A percentile compares a stretch with the other conserved stretches of the same genome.
Conservation (phyloP, 2,113 vertebrate species). For the Burhinus oedicnemus region DNA sequence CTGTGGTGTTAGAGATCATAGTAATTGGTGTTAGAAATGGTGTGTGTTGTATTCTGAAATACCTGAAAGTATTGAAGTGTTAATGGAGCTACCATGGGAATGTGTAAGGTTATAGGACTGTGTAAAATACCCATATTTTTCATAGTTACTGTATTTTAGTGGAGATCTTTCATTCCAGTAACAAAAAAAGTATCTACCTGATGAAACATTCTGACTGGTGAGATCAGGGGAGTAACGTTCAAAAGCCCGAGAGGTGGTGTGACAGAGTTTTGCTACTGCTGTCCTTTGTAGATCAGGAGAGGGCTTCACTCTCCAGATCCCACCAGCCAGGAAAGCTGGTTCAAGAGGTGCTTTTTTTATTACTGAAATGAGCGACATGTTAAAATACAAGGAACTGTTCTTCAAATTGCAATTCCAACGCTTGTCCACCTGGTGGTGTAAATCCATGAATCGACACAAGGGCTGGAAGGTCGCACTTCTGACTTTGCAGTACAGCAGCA, state of each 20-base stretch:
- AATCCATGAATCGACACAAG: rapidly evolving
- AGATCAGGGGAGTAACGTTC: not conserved
- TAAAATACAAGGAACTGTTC: rapidly evolving
- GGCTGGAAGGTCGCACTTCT: not conserved
- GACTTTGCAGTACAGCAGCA: not conserved
- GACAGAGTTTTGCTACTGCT: not conserved
- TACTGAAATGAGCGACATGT: rapidly evolving
- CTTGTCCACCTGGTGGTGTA: not conserved
- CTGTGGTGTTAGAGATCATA: not conserved
- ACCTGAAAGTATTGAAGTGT: not conserved
- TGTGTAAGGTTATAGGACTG: rapidly evolving
- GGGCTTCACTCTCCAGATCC: not conserved
- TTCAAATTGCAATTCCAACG: not conserved
- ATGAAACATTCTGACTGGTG: not conserved
- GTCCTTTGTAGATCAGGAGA: not conserved
- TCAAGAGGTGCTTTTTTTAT: rapidly evolving
- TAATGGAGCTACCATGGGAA: not conserved
- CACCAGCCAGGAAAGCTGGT: not conserved
- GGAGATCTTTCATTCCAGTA: not conserved
- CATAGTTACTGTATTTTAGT: not conserved
- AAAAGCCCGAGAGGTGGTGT: rapidly evolving
- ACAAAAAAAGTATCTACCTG: not conserved
- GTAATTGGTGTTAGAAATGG: not conserved
- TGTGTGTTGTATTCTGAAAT: not conserved
- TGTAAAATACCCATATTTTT: rapidly evolving